Percentiles rank a stretch among this genome's conserved stretches.
These are phyloP conservation scores for Lophius americanus DNA, from an alignment of 2,797 vertebrate species.

Conservation along the genomic window DNA sequence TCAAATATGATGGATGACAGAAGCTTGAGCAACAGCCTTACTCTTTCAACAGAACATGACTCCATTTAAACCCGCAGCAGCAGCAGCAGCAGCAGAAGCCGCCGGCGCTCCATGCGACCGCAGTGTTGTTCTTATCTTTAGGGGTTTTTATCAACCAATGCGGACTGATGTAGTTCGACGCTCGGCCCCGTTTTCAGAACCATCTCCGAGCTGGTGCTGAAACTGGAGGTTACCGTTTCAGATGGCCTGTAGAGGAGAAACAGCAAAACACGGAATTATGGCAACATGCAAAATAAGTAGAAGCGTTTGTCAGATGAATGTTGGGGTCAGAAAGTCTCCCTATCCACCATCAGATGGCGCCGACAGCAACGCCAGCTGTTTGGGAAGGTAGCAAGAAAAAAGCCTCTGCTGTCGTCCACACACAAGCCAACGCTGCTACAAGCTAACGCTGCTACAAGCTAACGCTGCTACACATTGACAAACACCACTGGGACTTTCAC, in stretches of 20 bases:
- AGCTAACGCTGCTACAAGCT: too few relatives aligned
- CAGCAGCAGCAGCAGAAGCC: constrained; percentile 43
- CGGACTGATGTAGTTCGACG: constrained; percentile 57
- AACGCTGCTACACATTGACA: too few relatives aligned
- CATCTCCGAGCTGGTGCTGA: constrained; percentile 11
- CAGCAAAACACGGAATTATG: too few relatives aligned
- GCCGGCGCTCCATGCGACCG: constrained; percentile 31
- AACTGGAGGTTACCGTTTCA: constrained; percentile 23
- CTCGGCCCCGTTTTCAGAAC: constrained; percentile 28
- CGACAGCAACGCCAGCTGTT: too few relatives aligned
- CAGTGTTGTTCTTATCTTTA: constrained; percentile 54
- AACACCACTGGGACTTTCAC: too few relatives aligned
- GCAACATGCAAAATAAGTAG: too few relatives aligned
- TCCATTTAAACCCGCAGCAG: constrained; percentile 74
- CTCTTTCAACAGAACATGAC: constrained; percentile 77
- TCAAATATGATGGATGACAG: constrained; percentile 79
- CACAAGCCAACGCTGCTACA: too few relatives aligned
- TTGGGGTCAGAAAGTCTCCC: too few relatives aligned
- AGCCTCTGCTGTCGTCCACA: too few relatives aligned
- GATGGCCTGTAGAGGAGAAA: neutral
- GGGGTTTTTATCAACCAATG: constrained; percentile 42
- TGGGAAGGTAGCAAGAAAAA: too few relatives aligned
- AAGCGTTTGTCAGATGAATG: too few relatives aligned
- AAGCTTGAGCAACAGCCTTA: constrained; percentile 58
- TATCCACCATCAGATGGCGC: too few relatives aligned